Conservation (phyloP, 2,888 invertebrate species). For the Thysanoteuthis rhombus region DNA sequence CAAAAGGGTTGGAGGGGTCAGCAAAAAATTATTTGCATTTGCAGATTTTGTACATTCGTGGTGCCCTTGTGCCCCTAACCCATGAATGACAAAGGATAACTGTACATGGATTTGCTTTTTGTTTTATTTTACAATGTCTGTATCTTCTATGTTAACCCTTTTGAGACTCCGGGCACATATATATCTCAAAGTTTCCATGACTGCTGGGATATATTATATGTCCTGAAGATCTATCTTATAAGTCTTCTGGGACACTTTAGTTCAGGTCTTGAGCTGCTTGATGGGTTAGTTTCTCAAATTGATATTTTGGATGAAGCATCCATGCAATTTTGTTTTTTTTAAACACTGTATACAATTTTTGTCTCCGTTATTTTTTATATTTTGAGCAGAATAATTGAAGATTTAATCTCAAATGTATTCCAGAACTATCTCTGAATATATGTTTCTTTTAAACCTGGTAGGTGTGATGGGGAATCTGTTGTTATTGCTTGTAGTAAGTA, state of each 20-base stretch:
- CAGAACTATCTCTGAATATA: neutral
- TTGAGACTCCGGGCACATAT: too few species aligned
- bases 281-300: too few species aligned
- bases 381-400: neutral
- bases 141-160: neutral
- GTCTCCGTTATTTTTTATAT: neutral
- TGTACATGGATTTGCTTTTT: neutral
- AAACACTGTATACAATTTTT: neutral
- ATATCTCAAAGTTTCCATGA: neutral
- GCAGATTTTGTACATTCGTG: too few species aligned
- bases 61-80: too few species aligned
- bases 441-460: slow-evolving; percentile 12
- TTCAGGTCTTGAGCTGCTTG: too few species aligned
- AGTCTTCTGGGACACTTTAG: too few species aligned
- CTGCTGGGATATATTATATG: too few species aligned
- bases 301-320: neutral
- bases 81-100: too few species aligned
- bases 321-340: neutral
- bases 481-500: neutral
- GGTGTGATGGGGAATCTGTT: slow-evolving; percentile 12
- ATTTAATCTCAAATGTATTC: neutral
- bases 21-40: too few species aligned
- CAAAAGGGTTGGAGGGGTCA: too few species aligned
- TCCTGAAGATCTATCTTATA: too few species aligned
- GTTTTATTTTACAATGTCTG: neutral